These are phyloP conservation scores for Leucoraja erinaceus DNA, from an alignment of 2,113 vertebrate genomes.

Conservation along the genomic window DNA sequence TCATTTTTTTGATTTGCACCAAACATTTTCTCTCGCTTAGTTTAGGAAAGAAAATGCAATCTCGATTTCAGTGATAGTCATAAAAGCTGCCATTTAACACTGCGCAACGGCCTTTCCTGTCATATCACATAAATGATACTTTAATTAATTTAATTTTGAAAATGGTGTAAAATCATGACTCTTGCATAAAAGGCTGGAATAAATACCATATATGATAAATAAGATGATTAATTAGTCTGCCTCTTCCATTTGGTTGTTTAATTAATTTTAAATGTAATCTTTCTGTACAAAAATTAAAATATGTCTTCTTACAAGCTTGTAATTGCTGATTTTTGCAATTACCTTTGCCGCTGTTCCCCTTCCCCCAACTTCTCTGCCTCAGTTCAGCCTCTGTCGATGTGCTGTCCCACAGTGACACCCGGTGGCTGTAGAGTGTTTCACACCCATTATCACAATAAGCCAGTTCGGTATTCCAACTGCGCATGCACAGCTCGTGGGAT, in stretches of 20 bases:
- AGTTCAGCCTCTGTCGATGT: background rate
- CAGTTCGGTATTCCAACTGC: too few relatives aligned
- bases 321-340: background rate
- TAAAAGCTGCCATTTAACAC: background rate
- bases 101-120: background rate
- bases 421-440: background rate
- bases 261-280: slow-evolving; percentile 27
- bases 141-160: slow-evolving; percentile 14
- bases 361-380: background rate
- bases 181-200: background rate
- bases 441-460: background rate
- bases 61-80: background rate
- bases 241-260: background rate
- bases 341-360: background rate
- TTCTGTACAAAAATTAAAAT: slow-evolving; percentile 29
- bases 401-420: slow-evolving; percentile 23
- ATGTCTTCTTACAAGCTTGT: slow-evolving; percentile 21
- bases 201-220: background rate
- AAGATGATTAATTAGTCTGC: slow-evolving; percentile 23
- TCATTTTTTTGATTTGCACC: background rate
- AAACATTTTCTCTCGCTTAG: background rate
- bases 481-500: too few relatives aligned
- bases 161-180: background rate
- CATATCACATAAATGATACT: background rate
- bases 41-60: background rate